Evolutionary conservation across 2,797 vertebrate species (phyloP).

Genomic region (Bovichtus diacanthus): DNA sequence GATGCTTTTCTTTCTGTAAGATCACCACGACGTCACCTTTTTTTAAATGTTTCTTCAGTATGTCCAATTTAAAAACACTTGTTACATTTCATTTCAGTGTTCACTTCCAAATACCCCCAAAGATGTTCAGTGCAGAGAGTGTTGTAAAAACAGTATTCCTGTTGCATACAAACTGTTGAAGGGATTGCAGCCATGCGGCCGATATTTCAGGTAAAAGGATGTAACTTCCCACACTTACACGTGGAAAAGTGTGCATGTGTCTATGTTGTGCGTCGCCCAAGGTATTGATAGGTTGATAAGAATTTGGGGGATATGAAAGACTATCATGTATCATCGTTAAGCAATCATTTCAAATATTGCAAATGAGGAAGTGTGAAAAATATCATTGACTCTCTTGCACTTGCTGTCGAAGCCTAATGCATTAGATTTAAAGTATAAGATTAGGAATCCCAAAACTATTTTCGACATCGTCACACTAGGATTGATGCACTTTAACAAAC

Average conservation of each 20-base stretch:
- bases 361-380: conserved; percentile 10
- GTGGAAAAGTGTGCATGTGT: conserved; percentile 30
- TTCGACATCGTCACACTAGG: conserved; percentile 47
- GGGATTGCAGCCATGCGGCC: conserved; percentile 2
- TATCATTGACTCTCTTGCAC: conserved; percentile 1
- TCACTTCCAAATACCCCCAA: conserved; percentile 36
- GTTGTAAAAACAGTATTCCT: conserved; percentile 62
- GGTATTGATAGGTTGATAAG: conserved; percentile 19
- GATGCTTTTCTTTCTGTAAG: conserved; percentile 39
- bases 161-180: conserved; percentile 24
- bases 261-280: conserved; percentile 12
- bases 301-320: conserved; percentile 6
- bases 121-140: conserved; percentile 41
- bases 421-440: conserved; percentile 18
- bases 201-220: conserved; percentile 27
- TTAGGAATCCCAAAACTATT: conserved; percentile 35
- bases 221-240: neutral
- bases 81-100: conserved; percentile 53
- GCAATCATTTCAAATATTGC: conserved; percentile 24
- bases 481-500: conserved; percentile 76
- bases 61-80: conserved; percentile 14
- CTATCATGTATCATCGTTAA: conserved; percentile 13
- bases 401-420: conserved; percentile 26
- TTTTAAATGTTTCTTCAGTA: conserved; percentile 5
- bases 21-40: conserved; percentile 21